These are phyloP conservation scores for Papilio gigon DNA, from an alignment of 2,888 invertebrate species.

Conservation along the genomic window DNA sequence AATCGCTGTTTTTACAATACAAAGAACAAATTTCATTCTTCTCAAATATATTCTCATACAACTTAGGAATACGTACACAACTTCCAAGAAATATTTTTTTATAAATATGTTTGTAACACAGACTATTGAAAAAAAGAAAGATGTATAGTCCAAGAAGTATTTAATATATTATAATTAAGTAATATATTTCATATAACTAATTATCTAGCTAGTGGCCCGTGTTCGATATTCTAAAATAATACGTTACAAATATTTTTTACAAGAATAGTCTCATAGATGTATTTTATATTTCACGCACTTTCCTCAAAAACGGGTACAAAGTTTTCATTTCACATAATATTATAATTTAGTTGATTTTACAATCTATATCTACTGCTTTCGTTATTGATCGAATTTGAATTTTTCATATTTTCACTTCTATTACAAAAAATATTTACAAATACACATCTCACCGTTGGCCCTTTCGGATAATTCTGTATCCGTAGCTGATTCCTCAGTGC, in stretches of 20 bases:
- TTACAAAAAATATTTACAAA: neutral
- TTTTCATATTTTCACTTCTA: neutral
- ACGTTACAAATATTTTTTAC: no score
- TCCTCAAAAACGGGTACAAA: neutral
- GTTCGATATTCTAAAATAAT: no score
- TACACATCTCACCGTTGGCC: constrained; percentile 36
- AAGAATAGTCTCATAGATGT: no score
- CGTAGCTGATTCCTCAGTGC: constrained; percentile 46
- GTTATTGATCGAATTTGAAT: neutral
- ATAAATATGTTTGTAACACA: neutral
- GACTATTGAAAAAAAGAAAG: neutral
- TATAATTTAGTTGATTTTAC: no score
- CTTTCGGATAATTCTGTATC: constrained; percentile 41
- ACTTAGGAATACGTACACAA: neutral
- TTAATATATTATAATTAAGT: no score
- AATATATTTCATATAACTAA: no score
- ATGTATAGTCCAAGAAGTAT: no score
- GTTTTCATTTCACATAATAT: no score
- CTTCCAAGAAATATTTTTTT: neutral
- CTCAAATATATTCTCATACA: neutral
- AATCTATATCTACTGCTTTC: neutral
- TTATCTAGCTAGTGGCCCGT: no score
- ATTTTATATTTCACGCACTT: no score
- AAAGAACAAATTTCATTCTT: neutral
- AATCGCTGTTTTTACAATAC: constrained; percentile 1